These are phyloP conservation scores for Odontophorus gujanensis DNA, from an alignment of 2,113 vertebrate genomes.

Conservation along the genomic window DNA sequence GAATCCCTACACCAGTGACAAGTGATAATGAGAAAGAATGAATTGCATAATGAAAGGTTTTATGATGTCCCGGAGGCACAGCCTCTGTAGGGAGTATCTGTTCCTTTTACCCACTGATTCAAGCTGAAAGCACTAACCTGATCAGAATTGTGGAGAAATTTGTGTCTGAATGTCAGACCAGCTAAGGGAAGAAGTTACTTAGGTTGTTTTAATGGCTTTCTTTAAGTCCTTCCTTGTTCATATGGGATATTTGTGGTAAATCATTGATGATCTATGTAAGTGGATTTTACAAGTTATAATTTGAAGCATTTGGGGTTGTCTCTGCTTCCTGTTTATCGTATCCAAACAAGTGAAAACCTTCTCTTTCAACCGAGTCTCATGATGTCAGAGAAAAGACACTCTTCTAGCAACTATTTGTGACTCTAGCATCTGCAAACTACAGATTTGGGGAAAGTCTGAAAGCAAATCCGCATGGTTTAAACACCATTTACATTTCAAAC, in stretches of 20 bases:
- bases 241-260: not conserved
- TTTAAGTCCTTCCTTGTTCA: not conserved
- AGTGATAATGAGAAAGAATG: not conserved
- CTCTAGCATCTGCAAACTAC: not conserved
- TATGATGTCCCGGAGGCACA: not conserved
- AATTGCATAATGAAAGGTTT: not conserved
- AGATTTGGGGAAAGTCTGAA: not conserved
- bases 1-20: not conserved
- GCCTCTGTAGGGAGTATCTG: not conserved
- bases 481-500: slow-evolving; percentile 12
- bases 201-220: not conserved
- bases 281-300: not conserved
- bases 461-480: not conserved
- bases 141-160: not conserved
- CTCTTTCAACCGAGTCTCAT: not conserved
- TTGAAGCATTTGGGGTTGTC: not conserved
- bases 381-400: not conserved
- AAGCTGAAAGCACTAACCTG: not conserved
- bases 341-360: not conserved
- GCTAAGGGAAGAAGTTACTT: not conserved
- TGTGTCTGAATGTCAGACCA: not conserved
- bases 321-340: not conserved
- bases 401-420: slow-evolving; percentile 2
- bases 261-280: not conserved
- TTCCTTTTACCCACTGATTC: not conserved